Base-by-base conservation (phyloP, 2,797 vertebrate genomes). In the Serranus cabrilla region DNA sequence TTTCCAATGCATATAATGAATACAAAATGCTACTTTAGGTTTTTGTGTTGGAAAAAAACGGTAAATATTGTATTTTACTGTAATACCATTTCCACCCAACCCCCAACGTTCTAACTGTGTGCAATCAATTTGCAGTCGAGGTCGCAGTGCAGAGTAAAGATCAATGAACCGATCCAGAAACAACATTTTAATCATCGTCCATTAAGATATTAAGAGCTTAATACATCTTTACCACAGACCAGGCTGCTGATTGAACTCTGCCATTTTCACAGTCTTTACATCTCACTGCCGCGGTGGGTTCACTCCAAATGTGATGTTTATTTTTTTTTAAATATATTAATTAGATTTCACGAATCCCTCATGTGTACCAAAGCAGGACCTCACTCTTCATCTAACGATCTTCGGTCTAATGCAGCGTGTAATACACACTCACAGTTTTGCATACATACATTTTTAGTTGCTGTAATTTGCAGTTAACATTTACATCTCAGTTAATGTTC, bases 101-200 rank as follows among this genome's bases (percentile, higher is more conserved):
- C 49, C 23, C 31, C 4, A 12, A 10, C 25, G 25, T 5, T 13
- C 18, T 34, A 23, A 34, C 11, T 27, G 17, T 43, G 23, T 18
- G 55, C 4, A 57, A 51, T 82, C 61, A 51, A 49, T 70, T 39
- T 42, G 12, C 37, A 6, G 17, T 18, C 25, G 31, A 10, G 18
- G 39, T 68, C 52, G 58, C 2, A 4, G 34, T 42, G 20, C 43
- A 58, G 25, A 55, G 14, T 10, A 17, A 3, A n/a, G 18, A 39
- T 74, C 50, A 78, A 47, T 59, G 20, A 54, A 57, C 52, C 46
- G 23, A 31, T 57, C n/a, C 16, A 12, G 8, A 20, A 66, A 18
- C 27, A 25, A 25, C 59, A 50, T 60, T 73, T 63, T 23, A 68
- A 61, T 76, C 5, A 45, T 14, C 55, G 42, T 47, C 18, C 20